Evolutionary conservation across 2,888 invertebrate species (phyloP).

Genomic region (Dermolepida albohirtum): DNA sequence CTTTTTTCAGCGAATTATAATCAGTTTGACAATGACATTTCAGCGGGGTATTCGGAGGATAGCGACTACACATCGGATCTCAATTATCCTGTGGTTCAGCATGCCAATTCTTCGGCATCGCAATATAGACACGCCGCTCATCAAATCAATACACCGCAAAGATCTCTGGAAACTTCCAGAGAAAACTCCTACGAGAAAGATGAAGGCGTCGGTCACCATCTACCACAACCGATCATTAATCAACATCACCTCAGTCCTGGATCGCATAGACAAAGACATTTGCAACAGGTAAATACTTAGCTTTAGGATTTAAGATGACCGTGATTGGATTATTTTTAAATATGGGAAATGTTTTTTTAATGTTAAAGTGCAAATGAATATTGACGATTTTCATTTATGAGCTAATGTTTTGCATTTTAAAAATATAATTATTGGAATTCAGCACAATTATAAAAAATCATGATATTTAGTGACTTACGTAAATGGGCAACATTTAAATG

Average conservation of each 20-base stretch:
- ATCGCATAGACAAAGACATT: constrained; percentile 55
- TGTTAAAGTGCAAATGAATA: no score
- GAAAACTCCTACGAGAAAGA: constrained; percentile 88
- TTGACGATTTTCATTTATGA: no score
- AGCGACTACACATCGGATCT: constrained; percentile 97
- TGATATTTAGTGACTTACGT: no score
- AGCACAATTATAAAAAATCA: no score
- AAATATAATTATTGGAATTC: no score
- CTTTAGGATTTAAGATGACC: no score
- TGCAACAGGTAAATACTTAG: constrained; percentile 51
- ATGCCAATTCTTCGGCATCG: constrained; percentile 91
- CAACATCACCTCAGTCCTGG: constrained; percentile 62
- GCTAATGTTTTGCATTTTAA: no score
- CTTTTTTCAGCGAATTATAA: constrained; percentile 63
- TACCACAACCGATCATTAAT: constrained; percentile 54
- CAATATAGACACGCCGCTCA: constrained; percentile 85
- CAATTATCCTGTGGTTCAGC: constrained; percentile 91
- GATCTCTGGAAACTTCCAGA: constrained; percentile 82
- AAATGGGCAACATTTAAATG: no score
- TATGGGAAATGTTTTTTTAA: no score
- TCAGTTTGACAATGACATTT: constrained; percentile 65
- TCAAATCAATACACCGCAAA: constrained; percentile 82
- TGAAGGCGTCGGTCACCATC: constrained; percentile 66
- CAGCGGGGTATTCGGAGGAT: constrained; percentile 96
- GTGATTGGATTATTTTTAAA: no score